phyloP scores from a whole-genome alignment of 1,140 invertebrate genomes.

The Cyrtorhinus lividipennis region DNA sequence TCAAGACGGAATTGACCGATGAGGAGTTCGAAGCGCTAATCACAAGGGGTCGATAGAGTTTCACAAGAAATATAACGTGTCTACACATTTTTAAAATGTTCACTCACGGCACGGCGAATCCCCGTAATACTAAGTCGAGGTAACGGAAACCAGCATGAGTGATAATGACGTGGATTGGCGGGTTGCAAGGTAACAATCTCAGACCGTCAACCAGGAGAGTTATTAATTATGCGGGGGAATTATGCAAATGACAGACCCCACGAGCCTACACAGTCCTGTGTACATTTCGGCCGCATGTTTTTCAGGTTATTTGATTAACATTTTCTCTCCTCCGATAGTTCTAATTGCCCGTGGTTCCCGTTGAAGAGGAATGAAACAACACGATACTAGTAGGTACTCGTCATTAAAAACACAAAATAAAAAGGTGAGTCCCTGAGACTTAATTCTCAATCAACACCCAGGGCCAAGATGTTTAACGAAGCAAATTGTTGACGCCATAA shows the following conservation, averaged over 20 bases:
- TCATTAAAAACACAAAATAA: too few species aligned
- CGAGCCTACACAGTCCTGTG: background rate
- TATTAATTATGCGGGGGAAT: background rate
- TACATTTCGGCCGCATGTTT: background rate
- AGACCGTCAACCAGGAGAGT: background rate
- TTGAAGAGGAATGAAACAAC: background rate
- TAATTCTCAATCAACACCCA: too few species aligned
- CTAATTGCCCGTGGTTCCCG: background rate
- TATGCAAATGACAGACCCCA: background rate
- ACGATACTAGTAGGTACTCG: too few species aligned
- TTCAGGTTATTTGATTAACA: background rate
- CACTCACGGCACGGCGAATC: too few species aligned
- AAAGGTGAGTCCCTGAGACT: too few species aligned
- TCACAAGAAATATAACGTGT: background rate
- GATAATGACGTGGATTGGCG: background rate
- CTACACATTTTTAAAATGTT: background rate
- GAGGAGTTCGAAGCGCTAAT: too few species aligned
- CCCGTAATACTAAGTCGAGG: too few species aligned
- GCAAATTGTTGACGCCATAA: too few species aligned
- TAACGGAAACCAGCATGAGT: background rate
- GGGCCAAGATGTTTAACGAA: too few species aligned
- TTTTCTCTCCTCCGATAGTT: background rate
- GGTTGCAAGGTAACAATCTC: background rate
- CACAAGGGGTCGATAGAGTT: background rate
- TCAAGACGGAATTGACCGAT: too few species aligned